Evolutionary conservation across 2,888 invertebrate species (phyloP), one percentile per base, ranked within the genome.

Genomic region (Parasteatoda lunata): DNA sequence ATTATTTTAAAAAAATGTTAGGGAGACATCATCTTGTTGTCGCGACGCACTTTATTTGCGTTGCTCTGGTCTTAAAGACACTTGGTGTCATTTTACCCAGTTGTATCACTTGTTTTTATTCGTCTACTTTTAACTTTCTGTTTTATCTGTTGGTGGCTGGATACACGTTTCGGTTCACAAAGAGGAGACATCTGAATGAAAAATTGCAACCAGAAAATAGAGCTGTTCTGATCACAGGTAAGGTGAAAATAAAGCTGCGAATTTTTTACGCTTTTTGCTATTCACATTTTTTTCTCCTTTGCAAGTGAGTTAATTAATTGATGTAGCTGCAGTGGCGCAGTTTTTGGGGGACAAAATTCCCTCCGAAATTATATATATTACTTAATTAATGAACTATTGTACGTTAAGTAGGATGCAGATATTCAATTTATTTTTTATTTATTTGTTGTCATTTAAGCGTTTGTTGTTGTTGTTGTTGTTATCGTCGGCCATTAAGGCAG

Each of bases 31-130:
- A 54, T 49, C 48, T 83, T 5, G 70, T 77, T 45, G 54, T 49
- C 48, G 15, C 59, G 7, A 51, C 49, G 49, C 83, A 83, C 72
- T 66, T 77, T 76, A 8, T 65, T 8, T 52, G 45, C 8, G 52
- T 66, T 0, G 77, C 71, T 64, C n/a, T 72, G 3, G 65, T 65
- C 9, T 48, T 83, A 48, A 77, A 83, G 71, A 11, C 65, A 5
- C 13, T 83, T 6, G n/a, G 47, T 47, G 45, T 11, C 7, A 15
- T 77, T 48, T 52, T 77, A 13, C 83, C 83, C 11, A 66, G 47
- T 15, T 52, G 11, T 6, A 9, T 83, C 5, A 65, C 77, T 96
- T 98, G 49, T 73, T 54, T 66, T 9, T 81, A 81, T 51, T 48
- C n/a, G 5, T 81, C 30, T 5, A 49, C 54, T 0, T 73, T 71